Evolutionary conservation across 2,113 vertebrate species (phyloP).

Genomic region (Pandion haliaetus): DNA sequence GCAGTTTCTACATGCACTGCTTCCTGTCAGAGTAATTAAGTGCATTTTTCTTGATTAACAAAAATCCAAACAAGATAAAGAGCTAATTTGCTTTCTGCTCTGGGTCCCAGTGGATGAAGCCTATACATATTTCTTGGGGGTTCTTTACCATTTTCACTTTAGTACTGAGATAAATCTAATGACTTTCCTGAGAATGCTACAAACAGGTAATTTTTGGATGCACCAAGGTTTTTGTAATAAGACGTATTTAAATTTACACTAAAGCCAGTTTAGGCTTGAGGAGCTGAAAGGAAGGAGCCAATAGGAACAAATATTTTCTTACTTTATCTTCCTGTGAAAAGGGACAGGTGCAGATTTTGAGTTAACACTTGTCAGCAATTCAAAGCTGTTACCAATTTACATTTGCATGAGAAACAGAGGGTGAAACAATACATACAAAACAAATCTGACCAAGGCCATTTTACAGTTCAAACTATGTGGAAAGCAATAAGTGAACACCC

Average conservation of each 20-base stretch:
- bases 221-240: background rate
- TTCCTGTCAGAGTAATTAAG: conserved; percentile 67
- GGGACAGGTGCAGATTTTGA: background rate
- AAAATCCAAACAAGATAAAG: conserved; percentile 63
- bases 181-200: background rate
- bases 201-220: background rate
- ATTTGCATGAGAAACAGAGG: background rate
- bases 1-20: conserved; percentile 43
- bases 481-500: background rate
- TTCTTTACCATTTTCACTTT: background rate
- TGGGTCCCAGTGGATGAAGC: conserved; percentile 20
- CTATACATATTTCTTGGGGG: background rate
- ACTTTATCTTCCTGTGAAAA: background rate
- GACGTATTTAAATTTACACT: background rate
- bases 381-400: background rate
- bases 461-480: background rate
- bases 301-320: background rate
- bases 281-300: background rate
- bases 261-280: background rate
- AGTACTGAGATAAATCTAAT: background rate
- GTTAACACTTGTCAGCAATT: background rate
- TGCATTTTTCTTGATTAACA: conserved; percentile 68
- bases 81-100: conserved; percentile 65
- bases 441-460: background rate
- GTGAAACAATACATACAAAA: background rate